A percentile compares a stretch with the other conserved stretches of the same genome.
Evolutionary conservation across 2,797 vertebrate genomes (phyloP).

Genomic region (Micromesistius poutassou): DNA sequence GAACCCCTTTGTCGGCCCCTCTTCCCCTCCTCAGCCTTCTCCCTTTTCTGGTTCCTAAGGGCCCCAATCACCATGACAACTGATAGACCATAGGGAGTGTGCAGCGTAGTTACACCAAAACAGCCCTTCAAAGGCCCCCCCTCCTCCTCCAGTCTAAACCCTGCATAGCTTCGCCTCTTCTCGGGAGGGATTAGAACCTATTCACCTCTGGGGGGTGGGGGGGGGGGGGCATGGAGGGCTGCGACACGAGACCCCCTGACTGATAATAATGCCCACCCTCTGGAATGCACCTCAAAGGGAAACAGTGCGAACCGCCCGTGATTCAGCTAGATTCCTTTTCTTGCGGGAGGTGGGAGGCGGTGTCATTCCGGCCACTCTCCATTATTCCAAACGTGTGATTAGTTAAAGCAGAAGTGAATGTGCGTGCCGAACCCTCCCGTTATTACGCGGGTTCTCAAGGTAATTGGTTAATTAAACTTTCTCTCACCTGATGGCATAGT

Average conservation of each 20-base stretch:
- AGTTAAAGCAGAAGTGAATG: not conserved
- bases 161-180: constrained; percentile 43
- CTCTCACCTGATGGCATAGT: not conserved
- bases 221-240: not conserved
- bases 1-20: constrained; percentile 38
- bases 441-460: not conserved
- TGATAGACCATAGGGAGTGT: constrained; percentile 35
- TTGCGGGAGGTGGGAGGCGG: not conserved
- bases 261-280: constrained; percentile 3
- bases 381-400: not conserved
- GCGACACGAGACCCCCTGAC: not conserved
- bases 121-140: constrained; percentile 27
- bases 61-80: constrained; percentile 52
- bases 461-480: not conserved
- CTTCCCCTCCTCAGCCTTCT: constrained; percentile 25
- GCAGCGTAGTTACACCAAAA: constrained; percentile 25
- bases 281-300: not conserved
- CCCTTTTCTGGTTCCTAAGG: constrained; percentile 31
- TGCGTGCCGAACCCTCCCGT: not conserved
- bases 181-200: constrained; percentile 43
- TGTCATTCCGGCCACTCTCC: not conserved
- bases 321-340: not conserved
- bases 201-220: constrained; percentile 32
- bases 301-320: not conserved
- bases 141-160: constrained; percentile 15